Evolutionary conservation across 2,113 vertebrate genomes (phyloP), one percentile per base, ranked within the genome.

Genomic region (Grantiella picta): DNA sequence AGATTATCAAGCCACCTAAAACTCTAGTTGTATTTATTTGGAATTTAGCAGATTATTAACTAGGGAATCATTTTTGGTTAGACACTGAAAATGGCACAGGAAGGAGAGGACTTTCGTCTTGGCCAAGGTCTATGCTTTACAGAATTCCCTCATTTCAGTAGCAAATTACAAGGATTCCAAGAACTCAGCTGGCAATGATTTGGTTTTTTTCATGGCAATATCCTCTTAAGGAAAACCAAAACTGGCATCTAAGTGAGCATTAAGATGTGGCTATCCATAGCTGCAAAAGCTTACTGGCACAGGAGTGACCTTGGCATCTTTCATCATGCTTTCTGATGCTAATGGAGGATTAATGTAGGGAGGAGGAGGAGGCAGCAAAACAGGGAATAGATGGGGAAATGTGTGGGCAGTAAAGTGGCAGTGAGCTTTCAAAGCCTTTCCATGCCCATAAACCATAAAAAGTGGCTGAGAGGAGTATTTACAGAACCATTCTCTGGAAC

Each of bases 231-330:
- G 21, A 86, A 83, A 93, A 82, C 19, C 11, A 45, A 76, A 89
- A 59, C 35, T 68, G 64, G 31, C 42, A 53, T 47, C 53, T 15
- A 44, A 38, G 10, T 70, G 33, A 49, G 17, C 7, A 2, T 64
- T 73, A 59, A 78, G 54, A 86, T 15, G 9, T 28, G 44, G 75
- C 52, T 83, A 35, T 33, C 66, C 78, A 47, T 61, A 85, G 40
- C 57, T 85, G 42, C 42, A 91, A 87, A 94, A 87, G 7, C 79
- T 88, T 91, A 31, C 68, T 92, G 64, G 75, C 68, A 77, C 24
- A 82, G n/a, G 49, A 95, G 44, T 71, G 85, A 95, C 95, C 92
- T 97, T 90, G 90, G 76, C 94, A 96, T 86, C 35, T 22, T 80
- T 90, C 69, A 75, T 63, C 75, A 68, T 59, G 17, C 64, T 68